A percentile compares a stretch with the other conserved stretches of the same genome.
These are phyloP conservation scores for Phengaris alcon DNA, from an alignment of 2,888 invertebrate genomes.

Conservation along the genomic window DNA sequence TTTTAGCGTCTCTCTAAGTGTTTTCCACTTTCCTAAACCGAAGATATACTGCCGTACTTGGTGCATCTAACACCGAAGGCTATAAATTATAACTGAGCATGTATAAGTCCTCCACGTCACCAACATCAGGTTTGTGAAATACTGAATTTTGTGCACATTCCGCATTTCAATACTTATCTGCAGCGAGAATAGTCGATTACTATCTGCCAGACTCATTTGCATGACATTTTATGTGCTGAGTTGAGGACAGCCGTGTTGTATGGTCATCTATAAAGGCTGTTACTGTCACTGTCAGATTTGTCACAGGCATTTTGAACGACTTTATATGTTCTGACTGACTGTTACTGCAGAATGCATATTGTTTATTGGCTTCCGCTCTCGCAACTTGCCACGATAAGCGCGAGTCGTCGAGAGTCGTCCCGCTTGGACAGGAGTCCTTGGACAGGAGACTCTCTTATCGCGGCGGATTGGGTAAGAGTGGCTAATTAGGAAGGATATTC, in stretches of 20 bases:
- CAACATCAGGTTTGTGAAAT: not conserved
- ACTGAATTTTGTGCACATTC: slow-evolving; percentile 19
- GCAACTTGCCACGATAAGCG: not conserved
- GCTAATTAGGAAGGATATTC: not conserved
- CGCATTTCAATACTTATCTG: slow-evolving; percentile 16
- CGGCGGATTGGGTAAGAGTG: not conserved
- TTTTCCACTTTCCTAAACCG: slow-evolving; percentile 3
- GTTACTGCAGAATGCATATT: not conserved
- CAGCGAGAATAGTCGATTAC: slow-evolving; percentile 9
- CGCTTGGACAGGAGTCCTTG: not conserved
- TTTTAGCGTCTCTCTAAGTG: not conserved
- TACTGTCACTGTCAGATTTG: slow-evolving; percentile 14
- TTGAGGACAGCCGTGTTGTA: slow-evolving; percentile 1
- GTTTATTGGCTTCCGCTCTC: not conserved
- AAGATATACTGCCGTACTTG: not conserved
- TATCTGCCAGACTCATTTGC: slow-evolving; percentile 9
- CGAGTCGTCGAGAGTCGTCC: no score
- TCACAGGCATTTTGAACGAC: not conserved
- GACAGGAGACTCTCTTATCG: not conserved
- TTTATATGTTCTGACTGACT: not conserved
- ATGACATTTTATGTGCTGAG: not conserved
- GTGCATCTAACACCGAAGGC: not conserved
- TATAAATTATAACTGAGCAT: not conserved
- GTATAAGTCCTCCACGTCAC: slow-evolving; percentile 5
- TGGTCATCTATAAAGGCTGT: not conserved